Percentiles rank a stretch among this genome's conserved stretches.
Conservation (phyloP, 1,140 invertebrate genomes). For the Bathynomus jamesi region DNA sequence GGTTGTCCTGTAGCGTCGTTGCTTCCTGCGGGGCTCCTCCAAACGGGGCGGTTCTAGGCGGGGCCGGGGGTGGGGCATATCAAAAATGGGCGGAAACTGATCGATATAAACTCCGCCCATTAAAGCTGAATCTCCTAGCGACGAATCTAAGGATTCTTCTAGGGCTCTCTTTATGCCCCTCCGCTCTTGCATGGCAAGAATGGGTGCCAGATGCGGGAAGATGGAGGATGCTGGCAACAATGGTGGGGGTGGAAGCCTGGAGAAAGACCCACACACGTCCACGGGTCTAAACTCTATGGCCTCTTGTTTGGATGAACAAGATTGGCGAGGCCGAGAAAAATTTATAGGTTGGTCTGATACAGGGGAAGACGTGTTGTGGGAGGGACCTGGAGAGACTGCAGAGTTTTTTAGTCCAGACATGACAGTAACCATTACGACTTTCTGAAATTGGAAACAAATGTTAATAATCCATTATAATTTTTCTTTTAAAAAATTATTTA, state of each 20-base stretch:
- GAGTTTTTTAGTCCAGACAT: background rate
- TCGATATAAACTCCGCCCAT: slow-evolving; percentile 5
- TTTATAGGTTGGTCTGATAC: background rate
- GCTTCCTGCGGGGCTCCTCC: slow-evolving; percentile 32
- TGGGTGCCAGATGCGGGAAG: slow-evolving; percentile 23
- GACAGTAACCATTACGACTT: background rate
- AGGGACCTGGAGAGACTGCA: background rate
- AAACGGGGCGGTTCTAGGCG: slow-evolving; percentile 25
- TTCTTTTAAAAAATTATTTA: too few relatives aligned
- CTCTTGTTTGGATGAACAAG: background rate
- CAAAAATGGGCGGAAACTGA: background rate
- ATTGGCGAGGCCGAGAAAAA: too few relatives aligned
- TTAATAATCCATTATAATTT: too few relatives aligned
- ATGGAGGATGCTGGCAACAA: slow-evolving; percentile 30
- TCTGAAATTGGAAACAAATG: too few relatives aligned
- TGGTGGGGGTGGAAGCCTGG: slow-evolving; percentile 37
- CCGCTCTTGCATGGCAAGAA: slow-evolving; percentile 14
- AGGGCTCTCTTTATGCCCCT: slow-evolving; percentile 24
- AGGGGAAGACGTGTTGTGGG: background rate
- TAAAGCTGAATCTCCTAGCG: slow-evolving; percentile 7
- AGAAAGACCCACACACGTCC: background rate
- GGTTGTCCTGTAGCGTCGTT: slow-evolving; percentile 32
- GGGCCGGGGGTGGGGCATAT: background rate
- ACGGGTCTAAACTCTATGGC: background rate
- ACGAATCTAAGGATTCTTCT: slow-evolving; percentile 14